These are phyloP conservation scores for Climacteris rufus DNA, from an alignment of 2,113 vertebrate species.

Conservation along the genomic window DNA sequence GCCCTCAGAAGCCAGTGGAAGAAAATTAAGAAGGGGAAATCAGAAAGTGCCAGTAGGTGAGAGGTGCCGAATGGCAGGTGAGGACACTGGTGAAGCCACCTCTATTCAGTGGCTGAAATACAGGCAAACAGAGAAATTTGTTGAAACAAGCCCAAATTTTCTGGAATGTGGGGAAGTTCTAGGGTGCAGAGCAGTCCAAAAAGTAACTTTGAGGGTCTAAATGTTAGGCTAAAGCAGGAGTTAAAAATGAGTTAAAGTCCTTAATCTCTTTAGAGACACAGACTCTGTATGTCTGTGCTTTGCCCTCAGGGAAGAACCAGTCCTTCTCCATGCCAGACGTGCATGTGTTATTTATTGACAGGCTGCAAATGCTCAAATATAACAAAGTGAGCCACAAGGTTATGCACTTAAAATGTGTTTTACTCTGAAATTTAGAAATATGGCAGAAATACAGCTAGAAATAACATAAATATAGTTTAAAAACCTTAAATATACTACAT, in stretches of 20 bases:
- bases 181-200: neutral
- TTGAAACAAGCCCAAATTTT: neutral
- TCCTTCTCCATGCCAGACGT: neutral
- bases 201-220: neutral
- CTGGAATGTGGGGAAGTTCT: neutral
- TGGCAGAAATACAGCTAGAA: neutral
- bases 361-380: neutral
- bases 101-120: neutral
- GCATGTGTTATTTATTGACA: neutral
- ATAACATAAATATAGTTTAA: neutral
- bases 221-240: neutral
- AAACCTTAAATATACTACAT: neutral
- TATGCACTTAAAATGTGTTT: neutral
- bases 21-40: neutral
- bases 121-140: neutral
- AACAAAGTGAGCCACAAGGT: neutral
- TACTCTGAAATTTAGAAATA: neutral
- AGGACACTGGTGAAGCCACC: neutral
- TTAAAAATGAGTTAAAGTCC: neutral
- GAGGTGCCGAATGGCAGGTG: neutral
- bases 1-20: neutral
- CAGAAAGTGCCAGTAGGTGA: neutral
- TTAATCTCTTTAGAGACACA: neutral
- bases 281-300: neutral
- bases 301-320: neutral